phyloP scores from a whole-genome alignment of 2,113 vertebrate genomes.

The Bolborhynchus lineola region DNA sequence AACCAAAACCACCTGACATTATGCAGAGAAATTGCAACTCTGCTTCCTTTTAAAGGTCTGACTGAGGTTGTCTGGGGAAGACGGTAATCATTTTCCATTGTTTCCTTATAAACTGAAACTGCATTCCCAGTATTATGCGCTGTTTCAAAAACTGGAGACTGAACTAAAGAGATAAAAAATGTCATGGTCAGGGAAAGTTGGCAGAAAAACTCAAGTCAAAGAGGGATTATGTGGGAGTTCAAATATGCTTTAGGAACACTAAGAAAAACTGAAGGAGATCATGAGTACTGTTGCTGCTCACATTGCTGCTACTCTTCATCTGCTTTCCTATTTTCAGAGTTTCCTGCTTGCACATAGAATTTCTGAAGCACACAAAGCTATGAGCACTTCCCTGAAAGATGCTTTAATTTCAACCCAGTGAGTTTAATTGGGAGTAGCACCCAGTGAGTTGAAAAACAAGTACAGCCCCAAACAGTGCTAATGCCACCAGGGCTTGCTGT shows the following conservation, averaged over 20 bases:
- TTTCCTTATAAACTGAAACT: background rate
- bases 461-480: background rate
- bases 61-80: background rate
- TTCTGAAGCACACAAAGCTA: background rate
- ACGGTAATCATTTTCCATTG: background rate
- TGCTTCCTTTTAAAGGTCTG: background rate
- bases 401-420: background rate
- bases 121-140: background rate
- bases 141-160: background rate
- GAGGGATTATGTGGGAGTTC: background rate
- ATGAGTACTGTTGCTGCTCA: background rate
- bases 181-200: background rate
- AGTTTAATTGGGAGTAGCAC: background rate
- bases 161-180: background rate
- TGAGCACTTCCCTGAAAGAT: background rate
- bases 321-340: background rate
- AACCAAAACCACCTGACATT: background rate
- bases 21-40: background rate
- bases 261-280: background rate
- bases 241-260: background rate
- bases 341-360: background rate
- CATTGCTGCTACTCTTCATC: background rate
- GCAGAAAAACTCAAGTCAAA: background rate
- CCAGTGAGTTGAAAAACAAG: background rate
- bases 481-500: background rate